Evolutionary conservation across 1,140 invertebrate species (phyloP).

Genomic region (Vollenhovia emeryi): DNA sequence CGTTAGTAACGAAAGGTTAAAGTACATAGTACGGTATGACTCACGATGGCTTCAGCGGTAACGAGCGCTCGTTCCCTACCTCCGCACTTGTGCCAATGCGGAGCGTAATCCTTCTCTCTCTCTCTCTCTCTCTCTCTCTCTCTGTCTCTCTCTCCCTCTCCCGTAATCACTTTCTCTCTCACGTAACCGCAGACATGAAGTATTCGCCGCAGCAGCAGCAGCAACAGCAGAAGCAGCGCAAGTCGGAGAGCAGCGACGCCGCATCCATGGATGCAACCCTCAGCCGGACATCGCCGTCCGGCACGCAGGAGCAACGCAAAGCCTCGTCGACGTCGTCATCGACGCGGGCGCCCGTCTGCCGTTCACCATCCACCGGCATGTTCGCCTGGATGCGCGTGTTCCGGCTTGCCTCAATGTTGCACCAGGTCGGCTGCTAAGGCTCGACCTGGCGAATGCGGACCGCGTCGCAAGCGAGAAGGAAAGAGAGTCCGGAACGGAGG

Average conservation of each 20-base stretch:
- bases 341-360: conserved; percentile 65
- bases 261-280: conserved; percentile 78
- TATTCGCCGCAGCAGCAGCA: conserved; percentile 84
- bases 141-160: not conserved
- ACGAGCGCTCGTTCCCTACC: not conserved
- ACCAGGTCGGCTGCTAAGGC: conserved; percentile 81
- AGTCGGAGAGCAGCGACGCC: conserved; percentile 82
- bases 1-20: not conserved
- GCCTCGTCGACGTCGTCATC: conserved; percentile 62
- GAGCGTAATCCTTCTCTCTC: not conserved
- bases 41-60: not conserved
- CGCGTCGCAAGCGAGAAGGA: not conserved
- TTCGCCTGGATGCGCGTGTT: conserved; percentile 85
- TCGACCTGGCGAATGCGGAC: not conserved
- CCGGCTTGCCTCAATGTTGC: conserved; percentile 80
- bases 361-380: conserved; percentile 77
- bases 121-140: too few species aligned
- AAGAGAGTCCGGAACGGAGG: not conserved
- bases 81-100: not conserved
- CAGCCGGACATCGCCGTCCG: conserved; percentile 50
- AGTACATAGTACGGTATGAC: not conserved
- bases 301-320: conserved; percentile 57
- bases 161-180: not conserved
- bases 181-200: conserved; percentile 76
- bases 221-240: conserved; percentile 81